Percentiles rank a stretch among this genome's conserved stretches.
These are phyloP conservation scores for Dendrolimus kikuchii DNA, from an alignment of 1,140 invertebrate genomes.

Conservation along the genomic window DNA sequence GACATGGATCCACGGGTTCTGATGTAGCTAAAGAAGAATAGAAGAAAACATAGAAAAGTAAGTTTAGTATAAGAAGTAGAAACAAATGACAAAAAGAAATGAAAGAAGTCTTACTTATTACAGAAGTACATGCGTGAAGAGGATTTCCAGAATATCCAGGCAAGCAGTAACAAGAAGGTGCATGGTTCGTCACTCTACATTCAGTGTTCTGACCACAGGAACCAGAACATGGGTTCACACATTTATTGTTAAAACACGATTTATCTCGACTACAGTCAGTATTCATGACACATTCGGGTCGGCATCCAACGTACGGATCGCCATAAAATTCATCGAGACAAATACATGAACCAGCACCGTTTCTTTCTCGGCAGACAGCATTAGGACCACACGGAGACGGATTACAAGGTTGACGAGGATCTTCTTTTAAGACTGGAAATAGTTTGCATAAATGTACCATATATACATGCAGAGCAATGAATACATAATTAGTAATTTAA, in stretches of 20 bases:
- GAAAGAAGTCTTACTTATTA: constrained; percentile 75
- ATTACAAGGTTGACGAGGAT: constrained; percentile 79
- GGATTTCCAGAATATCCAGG: constrained; percentile 85
- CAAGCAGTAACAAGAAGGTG: constrained; percentile 84
- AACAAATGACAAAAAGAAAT: constrained; percentile 37
- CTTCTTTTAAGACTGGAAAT: constrained; percentile 65
- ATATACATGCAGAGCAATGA: constrained; percentile 23
- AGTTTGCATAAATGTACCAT: constrained; percentile 11
- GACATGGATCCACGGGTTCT: constrained; percentile 78
- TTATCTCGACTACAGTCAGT: constrained; percentile 81
- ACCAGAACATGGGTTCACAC: constrained; percentile 84
- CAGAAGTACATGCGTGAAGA: constrained; percentile 79
- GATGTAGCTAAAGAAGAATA: constrained; percentile 68
- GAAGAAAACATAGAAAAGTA: constrained; percentile 37
- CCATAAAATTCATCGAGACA: constrained; percentile 87
- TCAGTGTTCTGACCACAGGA: constrained; percentile 86
- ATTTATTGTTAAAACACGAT: constrained; percentile 88
- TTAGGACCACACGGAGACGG: constrained; percentile 89
- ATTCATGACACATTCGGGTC: constrained; percentile 88
- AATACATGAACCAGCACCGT: constrained; percentile 84
- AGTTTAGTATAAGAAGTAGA: constrained; percentile 38
- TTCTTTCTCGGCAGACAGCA: constrained; percentile 83
- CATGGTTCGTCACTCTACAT: constrained; percentile 87
- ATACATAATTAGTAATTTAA: constrained; percentile 8
- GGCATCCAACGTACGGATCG: constrained; percentile 86